Evolutionary conservation across 2,113 vertebrate species (phyloP).

Genomic region (Cheilinus undulatus): DNA sequence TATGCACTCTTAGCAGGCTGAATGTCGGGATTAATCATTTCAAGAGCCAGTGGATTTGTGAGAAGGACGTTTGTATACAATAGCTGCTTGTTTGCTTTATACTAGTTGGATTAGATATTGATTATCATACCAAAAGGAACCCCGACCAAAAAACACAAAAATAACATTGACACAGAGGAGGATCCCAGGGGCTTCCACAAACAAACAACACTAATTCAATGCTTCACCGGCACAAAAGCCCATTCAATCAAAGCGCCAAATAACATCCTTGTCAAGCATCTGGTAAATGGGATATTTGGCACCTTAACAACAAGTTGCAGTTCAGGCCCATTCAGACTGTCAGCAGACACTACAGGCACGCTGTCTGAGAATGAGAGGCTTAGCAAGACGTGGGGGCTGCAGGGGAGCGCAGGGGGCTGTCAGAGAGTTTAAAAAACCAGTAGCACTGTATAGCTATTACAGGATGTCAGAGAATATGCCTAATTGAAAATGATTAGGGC

Average conservation of each 20-base stretch:
- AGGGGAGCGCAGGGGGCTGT: slow-evolving; percentile 31
- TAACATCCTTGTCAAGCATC: slow-evolving; percentile 71
- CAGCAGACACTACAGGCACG: slow-evolving; percentile 64
- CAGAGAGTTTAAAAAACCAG: slow-evolving; percentile 55
- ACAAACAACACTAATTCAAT: slow-evolving; percentile 71
- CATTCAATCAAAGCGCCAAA: slow-evolving; percentile 67
- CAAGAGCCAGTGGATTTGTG: slow-evolving; percentile 12
- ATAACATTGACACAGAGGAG: slow-evolving; percentile 46
- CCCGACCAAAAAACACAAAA: slow-evolving; percentile 17
- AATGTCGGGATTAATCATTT: slow-evolving; percentile 39
- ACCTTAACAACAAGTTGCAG: slow-evolving; percentile 71
- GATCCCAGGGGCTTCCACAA: slow-evolving; percentile 63
- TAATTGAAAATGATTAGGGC: slow-evolving; percentile 94
- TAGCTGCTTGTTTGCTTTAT: slow-evolving; percentile 16
- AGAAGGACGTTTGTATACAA: slow-evolving; percentile 12
- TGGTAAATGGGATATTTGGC: slow-evolving; percentile 72
- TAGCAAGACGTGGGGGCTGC: slow-evolving; percentile 47
- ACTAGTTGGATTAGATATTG: slow-evolving; percentile 41
- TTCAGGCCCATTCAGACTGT: slow-evolving; percentile 67
- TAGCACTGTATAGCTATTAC: slow-evolving; percentile 78
- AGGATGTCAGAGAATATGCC: slow-evolving; percentile 89
- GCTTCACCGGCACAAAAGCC: slow-evolving; percentile 60
- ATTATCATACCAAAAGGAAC: slow-evolving; percentile 57
- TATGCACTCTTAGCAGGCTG: slow-evolving; percentile 23
- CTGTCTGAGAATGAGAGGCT: slow-evolving; percentile 67